phyloP scores from a whole-genome alignment of 2,888 invertebrate genomes.

The Ennomos erosarius region DNA sequence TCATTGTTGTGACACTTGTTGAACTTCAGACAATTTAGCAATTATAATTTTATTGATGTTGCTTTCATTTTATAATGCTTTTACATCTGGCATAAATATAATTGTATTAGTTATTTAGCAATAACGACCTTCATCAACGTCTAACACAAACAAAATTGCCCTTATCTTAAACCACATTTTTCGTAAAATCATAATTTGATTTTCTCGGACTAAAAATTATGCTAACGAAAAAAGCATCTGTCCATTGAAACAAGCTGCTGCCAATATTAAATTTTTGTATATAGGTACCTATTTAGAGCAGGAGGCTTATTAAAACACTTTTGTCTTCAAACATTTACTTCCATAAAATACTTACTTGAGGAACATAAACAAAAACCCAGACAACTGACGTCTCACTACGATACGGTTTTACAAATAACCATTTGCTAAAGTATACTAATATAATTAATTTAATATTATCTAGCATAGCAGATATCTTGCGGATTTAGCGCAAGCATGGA shows the following conservation, averaged over 20 bases:
- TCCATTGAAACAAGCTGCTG: constrained; percentile 74
- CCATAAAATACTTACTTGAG: constrained; percentile 3
- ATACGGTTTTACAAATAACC: constrained; percentile 30
- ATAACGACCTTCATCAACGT: constrained; percentile 49
- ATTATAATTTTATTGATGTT: no score
- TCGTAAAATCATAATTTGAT: constrained; percentile 71
- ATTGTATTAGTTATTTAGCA: no score
- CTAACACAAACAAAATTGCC: constrained; percentile 43
- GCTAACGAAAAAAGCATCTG: constrained; percentile 68
- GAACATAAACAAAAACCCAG: neutral
- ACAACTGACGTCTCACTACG: no score
- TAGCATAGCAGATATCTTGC: constrained; percentile 66
- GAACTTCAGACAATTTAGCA: neutral
- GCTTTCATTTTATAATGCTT: no score
- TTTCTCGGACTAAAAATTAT: constrained; percentile 63
- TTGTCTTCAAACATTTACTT: no score
- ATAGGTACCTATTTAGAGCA: constrained; percentile 60
- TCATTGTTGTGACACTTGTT: neutral
- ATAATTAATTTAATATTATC: constrained; percentile 44
- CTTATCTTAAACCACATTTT: constrained; percentile 28
- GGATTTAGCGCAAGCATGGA: constrained; percentile 61
- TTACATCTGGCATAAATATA: no score
- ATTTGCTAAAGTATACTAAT: constrained; percentile 18
- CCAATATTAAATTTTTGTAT: constrained; percentile 75
- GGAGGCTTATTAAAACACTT: constrained; percentile 52